Evolutionary conservation across 2,797 vertebrate genomes (phyloP).

Genomic region (Danionella dracula): DNA sequence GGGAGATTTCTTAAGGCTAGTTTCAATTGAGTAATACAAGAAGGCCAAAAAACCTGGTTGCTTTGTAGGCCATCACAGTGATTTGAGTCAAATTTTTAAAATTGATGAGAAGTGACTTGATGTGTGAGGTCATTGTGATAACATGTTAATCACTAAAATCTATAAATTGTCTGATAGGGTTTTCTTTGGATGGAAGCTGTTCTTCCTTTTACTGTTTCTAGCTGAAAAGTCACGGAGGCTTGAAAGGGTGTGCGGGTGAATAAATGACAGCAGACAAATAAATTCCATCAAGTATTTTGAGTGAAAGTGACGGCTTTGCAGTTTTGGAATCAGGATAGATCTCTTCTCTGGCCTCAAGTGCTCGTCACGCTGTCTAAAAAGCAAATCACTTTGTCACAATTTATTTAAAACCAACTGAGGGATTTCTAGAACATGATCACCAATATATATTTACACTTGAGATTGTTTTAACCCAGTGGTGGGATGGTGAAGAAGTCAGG

Average conservation of each 20-base stretch:
- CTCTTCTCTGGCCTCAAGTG: slow-evolving; percentile 59
- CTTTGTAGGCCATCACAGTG: no score
- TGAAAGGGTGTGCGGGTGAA: background rate
- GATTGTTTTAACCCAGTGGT: slow-evolving; percentile 39
- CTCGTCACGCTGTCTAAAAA: slow-evolving; percentile 60
- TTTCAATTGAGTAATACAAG: no score
- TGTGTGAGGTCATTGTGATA: no score
- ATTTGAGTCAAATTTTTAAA: no score
- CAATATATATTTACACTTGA: slow-evolving; percentile 36
- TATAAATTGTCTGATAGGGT: no score
- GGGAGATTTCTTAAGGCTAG: no score
- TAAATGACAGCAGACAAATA: slow-evolving; percentile 55
- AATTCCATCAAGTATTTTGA: slow-evolving; percentile 54
- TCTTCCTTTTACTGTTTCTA: background rate
- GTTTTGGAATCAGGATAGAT: slow-evolving; percentile 49
- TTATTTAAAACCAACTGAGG: slow-evolving; percentile 48
- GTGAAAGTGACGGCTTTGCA: slow-evolving; percentile 48
- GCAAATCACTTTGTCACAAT: slow-evolving; percentile 60
- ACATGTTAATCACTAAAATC: no score
- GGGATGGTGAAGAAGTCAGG: slow-evolving; percentile 30
- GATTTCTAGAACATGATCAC: slow-evolving; percentile 35
- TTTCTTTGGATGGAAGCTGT: no score
- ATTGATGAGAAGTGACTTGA: no score
- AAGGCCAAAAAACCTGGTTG: no score
- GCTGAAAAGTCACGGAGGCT: background rate